Conservation (phyloP, 2,113 vertebrate genomes). For the Tautogolabrus adspersus region DNA sequence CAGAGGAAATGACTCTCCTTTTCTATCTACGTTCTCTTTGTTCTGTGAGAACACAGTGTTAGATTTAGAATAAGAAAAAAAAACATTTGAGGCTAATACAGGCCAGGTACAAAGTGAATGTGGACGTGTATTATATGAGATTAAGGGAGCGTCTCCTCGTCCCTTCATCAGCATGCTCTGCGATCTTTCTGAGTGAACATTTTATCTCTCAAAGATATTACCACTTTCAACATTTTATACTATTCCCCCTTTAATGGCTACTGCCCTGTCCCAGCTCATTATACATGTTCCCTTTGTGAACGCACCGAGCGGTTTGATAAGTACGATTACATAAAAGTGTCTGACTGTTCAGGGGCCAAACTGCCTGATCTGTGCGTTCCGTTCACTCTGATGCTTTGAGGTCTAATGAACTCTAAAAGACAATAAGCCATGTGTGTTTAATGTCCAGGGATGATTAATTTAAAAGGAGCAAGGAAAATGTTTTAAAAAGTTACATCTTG, state of each 20-base stretch:
- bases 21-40: not conserved
- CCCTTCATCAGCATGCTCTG: not conserved
- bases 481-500: not conserved
- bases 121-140: not conserved
- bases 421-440: not conserved
- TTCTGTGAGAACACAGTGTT: not conserved
- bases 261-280: conserved; percentile 1
- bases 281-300: conserved; percentile 1
- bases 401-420: conserved; percentile 24
- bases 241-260: conserved; percentile 10
- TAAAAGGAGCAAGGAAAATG: not conserved
- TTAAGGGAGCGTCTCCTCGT: not conserved
- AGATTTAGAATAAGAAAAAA: not conserved
- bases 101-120: not conserved
- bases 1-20: not conserved
- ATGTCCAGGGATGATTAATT: conserved; percentile 8
- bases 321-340: conserved; percentile 20
- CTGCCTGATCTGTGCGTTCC: conserved; percentile 5
- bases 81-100: not conserved
- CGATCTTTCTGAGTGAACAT: not conserved
- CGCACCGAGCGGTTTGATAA: not conserved
- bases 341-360: conserved; percentile 26
- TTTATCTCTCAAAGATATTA: conserved; percentile 12
- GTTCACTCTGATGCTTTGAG: conserved; percentile 7
- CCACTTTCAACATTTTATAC: not conserved